Conservation (phyloP, 2,888 invertebrate species). For the Epirrita christyi region DNA sequence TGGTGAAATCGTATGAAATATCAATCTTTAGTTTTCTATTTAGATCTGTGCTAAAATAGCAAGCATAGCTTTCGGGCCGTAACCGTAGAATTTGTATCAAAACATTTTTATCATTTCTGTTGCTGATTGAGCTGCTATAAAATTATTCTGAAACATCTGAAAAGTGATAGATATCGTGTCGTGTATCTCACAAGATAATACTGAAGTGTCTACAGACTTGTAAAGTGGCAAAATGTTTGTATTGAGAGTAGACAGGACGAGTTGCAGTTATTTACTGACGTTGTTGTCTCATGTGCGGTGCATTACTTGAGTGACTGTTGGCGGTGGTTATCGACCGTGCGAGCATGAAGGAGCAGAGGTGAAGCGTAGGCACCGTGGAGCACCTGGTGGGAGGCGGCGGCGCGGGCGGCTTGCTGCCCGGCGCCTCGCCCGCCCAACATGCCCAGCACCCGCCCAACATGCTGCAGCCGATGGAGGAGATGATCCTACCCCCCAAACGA, state of each 20-base stretch:
- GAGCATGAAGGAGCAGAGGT: conserved; percentile 68
- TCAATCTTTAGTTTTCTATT: conserved; percentile 1
- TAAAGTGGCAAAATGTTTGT: conserved; percentile 68
- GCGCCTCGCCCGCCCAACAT: conserved; percentile 81
- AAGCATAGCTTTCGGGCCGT: conserved; percentile 45
- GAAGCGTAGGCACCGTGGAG: conserved; percentile 86
- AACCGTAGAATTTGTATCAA: conserved; percentile 66
- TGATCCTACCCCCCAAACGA: conserved; percentile 91
- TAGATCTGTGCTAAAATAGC: conserved; percentile 1
- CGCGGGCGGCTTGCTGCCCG: conserved; percentile 87
- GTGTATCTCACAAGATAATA: conserved; percentile 16
- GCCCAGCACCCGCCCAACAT: conserved; percentile 84
- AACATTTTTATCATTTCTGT: conserved; percentile 59
- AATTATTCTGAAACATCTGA: conserved; percentile 43
- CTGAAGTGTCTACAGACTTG: conserved; percentile 35
- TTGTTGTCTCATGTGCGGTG: conserved; percentile 68
- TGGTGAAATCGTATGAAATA: background rate
- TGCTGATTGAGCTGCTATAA: conserved; percentile 46
- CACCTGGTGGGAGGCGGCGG: conserved; percentile 91
- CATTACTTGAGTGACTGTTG: conserved; percentile 64
- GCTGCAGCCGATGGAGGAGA: conserved; percentile 86
- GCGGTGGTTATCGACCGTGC: conserved; percentile 44
- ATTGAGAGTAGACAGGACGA: conserved; percentile 70
- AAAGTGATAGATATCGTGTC: conserved; percentile 37
- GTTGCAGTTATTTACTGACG: conserved; percentile 63